A percentile compares a stretch with the other conserved stretches of the same genome.
Evolutionary conservation across 2,797 vertebrate species (phyloP).

Genomic region (Choloepus didactylus): DNA sequence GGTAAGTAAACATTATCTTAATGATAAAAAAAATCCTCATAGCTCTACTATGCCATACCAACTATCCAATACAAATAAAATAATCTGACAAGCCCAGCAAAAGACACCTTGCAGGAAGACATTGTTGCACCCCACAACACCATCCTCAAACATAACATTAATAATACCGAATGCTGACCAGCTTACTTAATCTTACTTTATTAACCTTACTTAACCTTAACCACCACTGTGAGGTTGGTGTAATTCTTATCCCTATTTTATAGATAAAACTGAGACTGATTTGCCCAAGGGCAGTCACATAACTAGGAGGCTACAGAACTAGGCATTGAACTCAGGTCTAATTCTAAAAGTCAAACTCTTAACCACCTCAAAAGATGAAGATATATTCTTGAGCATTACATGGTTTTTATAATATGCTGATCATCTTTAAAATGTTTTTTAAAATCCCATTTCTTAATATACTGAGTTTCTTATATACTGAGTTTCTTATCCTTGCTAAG

Average conservation of each 20-base stretch:
- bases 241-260: constrained; percentile 30
- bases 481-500: constrained; percentile 57
- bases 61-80: constrained; percentile 45
- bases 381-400: constrained; percentile 23
- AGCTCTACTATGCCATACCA: not conserved
- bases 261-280: constrained; percentile 55
- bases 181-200: not conserved
- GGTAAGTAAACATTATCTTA: not conserved
- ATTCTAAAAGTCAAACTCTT: not conserved
- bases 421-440: constrained; percentile 13
- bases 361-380: constrained; percentile 30
- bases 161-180: constrained; percentile 4
- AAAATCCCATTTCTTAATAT: constrained; percentile 58
- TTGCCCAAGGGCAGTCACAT: constrained; percentile 22
- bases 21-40: not conserved
- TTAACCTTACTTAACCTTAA: constrained; percentile 16
- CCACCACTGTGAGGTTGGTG: constrained; percentile 14
- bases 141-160: constrained; percentile 46
- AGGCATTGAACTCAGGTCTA: constrained; percentile 19
- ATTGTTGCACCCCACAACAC: not conserved
- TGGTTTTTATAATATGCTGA: constrained; percentile 29
- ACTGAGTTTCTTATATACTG: constrained; percentile 47
- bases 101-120: constrained; percentile 9
- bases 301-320: constrained; percentile 29
- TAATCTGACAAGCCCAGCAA: not conserved